Conservation (phyloP, 2,113 vertebrate species). For the Ciconia stormi region DNA sequence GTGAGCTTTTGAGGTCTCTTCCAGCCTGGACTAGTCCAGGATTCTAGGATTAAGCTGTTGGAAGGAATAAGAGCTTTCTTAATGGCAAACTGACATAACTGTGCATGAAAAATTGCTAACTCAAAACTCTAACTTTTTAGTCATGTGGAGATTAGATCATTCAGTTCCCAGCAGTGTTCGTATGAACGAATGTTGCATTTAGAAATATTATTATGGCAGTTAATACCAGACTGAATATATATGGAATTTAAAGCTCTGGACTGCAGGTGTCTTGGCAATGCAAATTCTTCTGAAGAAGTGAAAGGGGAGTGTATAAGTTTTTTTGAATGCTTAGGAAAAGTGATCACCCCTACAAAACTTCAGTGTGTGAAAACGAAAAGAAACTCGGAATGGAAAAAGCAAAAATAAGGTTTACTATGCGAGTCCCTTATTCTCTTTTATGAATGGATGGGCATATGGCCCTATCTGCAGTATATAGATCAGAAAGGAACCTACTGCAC, state of each 20-base stretch:
- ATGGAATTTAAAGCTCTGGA: neutral
- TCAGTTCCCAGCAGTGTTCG: neutral
- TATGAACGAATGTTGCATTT: neutral
- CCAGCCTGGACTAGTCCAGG: neutral
- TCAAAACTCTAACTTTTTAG: neutral
- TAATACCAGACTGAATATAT: neutral
- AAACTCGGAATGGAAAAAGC: neutral
- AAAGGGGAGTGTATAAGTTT: neutral
- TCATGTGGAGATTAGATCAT: neutral
- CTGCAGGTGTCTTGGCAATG: neutral
- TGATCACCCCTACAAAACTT: neutral
- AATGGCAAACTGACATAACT: neutral
- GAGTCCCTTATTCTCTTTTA: neutral
- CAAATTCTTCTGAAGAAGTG: neutral
- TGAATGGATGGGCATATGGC: neutral
- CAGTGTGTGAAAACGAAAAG: neutral
- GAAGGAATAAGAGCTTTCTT: neutral
- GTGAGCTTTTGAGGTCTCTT: neutral
- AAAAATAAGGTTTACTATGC: neutral
- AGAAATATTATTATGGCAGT: neutral
- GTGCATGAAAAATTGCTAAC: neutral
- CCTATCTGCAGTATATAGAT: neutral
- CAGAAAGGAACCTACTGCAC: neutral
- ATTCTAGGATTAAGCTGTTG: neutral
- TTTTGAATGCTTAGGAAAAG: neutral